Base-by-base conservation (phyloP, 2,888 invertebrate species). In the Gandaritis pyraliata region DNA sequence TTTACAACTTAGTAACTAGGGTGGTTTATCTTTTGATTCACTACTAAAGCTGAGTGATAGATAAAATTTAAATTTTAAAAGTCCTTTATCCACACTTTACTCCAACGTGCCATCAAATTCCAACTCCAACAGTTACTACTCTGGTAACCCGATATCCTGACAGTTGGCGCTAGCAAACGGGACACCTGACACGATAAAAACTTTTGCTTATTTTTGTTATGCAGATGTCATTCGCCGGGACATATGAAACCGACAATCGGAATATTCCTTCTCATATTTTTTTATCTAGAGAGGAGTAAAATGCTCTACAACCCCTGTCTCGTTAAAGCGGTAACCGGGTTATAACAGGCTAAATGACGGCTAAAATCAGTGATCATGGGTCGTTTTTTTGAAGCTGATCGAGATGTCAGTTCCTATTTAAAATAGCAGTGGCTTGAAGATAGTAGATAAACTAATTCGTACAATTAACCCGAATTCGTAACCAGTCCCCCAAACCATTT, bases 171-270 rank as follows among this genome's bases (percentile, higher is more conserved):
- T 23, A 51, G 39, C 47, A 51, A 36, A 53, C 65, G 59, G 61
- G 70, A 71, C 72, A 74, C 69, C 70, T 72, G 74, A 72, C 72
- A 69, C 69, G 73, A 73, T 74, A 75, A 72, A 74, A 68, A 69
- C 53, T 66, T 64, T 58, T 55, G 41, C 50, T 50, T 59, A 64
- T 68, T 71, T 71, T 73, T 72, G 71, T 71, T 70, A 70, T 69
- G 64, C 70, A 70, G 67, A 65, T 70, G 71, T 73, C 71, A 72
- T 71, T 72, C 68, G 58, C 62, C 66, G 69, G 60, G 72, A 72
- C 74, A 71, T 61, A 63, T 70, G 74, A 67, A 64, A 64, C 70
- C 67, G 64, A 60, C 64, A 68, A 68, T 70, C 65, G 64, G 62
- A 64, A 63, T 57, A 53, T 51, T 54, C 62, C 51, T 66, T 66